Conservation (phyloP, 2,888 invertebrate genomes). For the Mycogona germanica region DNA sequence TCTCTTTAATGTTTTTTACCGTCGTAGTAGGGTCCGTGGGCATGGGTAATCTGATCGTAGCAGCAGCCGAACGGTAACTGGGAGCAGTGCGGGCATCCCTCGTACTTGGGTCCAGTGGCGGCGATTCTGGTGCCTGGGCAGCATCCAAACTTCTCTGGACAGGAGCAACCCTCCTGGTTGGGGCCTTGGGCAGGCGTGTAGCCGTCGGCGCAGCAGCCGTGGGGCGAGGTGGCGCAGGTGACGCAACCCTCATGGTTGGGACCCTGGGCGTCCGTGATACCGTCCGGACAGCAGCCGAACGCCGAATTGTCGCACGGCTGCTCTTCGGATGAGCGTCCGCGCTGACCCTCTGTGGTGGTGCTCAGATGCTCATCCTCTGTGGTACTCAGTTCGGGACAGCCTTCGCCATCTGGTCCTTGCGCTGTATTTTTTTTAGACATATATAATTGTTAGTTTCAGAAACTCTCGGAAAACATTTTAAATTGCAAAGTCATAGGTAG, state of each 20-base stretch:
- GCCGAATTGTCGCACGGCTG: too few species aligned
- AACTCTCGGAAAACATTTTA: too few species aligned
- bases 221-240: slow-evolving; percentile 59
- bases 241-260: slow-evolving; percentile 52
- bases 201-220: slow-evolving; percentile 78
- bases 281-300: slow-evolving; percentile 46
- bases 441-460: too few species aligned
- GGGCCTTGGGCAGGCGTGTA: slow-evolving; percentile 59
- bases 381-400: slow-evolving; percentile 37
- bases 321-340: too few species aligned
- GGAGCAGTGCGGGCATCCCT: slow-evolving; percentile 52
- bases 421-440: too few species aligned
- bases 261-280: slow-evolving; percentile 49
- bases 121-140: slow-evolving; percentile 72
- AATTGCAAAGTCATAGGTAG: too few species aligned
- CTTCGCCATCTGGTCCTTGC: slow-evolving; percentile 49
- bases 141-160: slow-evolving; percentile 58
- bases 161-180: slow-evolving; percentile 51
- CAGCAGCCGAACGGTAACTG: slow-evolving; percentile 67
- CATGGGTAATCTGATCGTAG: slow-evolving; percentile 59
- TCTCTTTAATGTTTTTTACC: slow-evolving; percentile 18
- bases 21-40: slow-evolving; percentile 24
- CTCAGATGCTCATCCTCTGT: too few species aligned
- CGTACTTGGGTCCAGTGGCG: slow-evolving; percentile 66
- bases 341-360: too few species aligned